Base-by-base conservation (phyloP, 2,888 invertebrate genomes). In the Myopa tessellatipennis region DNA sequence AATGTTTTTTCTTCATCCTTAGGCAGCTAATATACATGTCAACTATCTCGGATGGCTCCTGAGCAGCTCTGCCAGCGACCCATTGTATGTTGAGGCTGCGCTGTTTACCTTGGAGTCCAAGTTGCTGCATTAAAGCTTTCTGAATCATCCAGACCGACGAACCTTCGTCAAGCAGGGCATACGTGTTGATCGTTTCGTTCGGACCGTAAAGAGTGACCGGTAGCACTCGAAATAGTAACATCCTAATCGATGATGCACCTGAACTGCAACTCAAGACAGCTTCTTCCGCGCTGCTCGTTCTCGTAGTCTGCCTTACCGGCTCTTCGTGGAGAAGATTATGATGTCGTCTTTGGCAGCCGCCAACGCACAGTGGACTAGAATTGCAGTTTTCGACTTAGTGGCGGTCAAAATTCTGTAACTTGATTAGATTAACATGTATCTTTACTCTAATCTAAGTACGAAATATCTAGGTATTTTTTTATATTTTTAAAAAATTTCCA, bases 1-100 rank as follows among this genome's bases (percentile, higher is more conserved):
- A 26, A 16, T 77, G 76, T 61, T 76, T 18, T 69, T 78, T 67
- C 71, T 77, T 0, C 45, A 60, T 0, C 12, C 45, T 68, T 0
- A n/a, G 12, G n/a, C 75, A 74, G 14, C 79, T 74, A 38, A 79
- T 36, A 8, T 50, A 69, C 3, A 77, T 3, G 26, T 72, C 74
- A 26, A 79, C 61, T 4, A 69, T 26, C 52, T 71, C 55, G 4
- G 75, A 50, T 3, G 55, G 40, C 36, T 77, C 78, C 10, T 58
- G 72, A 10, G 77, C 76, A 38, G 74, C 69, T 2, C 79, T 61
- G 10, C 45, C 68, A 16, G 4, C 45, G 8, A 68, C 4, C 45
- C 45, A 45, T 40, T 45, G 45, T n/a, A 58, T 58, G 58, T 58
- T 58, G 58, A 58, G 58, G 58, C 58, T 58, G 58, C 58, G 58